phyloP scores from a whole-genome alignment of 2,888 invertebrate species.

The Saturnia japonica region DNA sequence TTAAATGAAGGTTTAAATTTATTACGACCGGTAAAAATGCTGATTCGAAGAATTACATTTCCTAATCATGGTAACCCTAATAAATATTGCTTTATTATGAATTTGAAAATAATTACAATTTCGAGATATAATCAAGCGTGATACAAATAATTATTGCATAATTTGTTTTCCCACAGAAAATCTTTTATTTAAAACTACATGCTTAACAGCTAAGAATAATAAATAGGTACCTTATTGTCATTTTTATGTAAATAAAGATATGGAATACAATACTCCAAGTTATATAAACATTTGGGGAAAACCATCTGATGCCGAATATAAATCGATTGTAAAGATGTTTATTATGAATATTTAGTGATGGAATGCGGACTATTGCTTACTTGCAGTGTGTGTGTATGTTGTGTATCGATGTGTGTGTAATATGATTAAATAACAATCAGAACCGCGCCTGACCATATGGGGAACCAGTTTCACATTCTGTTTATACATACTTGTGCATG shows the following conservation, averaged over 20 bases:
- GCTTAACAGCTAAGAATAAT: neutral
- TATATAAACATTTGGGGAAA: constrained; percentile 31
- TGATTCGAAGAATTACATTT: neutral
- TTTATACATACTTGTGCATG: constrained; percentile 41
- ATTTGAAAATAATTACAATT: neutral
- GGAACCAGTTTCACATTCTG: constrained; percentile 61
- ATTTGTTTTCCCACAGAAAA: neutral
- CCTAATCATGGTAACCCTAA: neutral
- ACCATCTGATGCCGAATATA: constrained; percentile 31
- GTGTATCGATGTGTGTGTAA: constrained; percentile 42
- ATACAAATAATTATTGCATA: neutral
- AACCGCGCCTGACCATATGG: constrained; percentile 61
- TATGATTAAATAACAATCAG: constrained; percentile 68
- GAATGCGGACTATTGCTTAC: constrained; percentile 56
- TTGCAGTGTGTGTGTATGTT: constrained; percentile 34
- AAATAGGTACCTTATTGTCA: neutral
- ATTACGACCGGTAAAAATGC: neutral
- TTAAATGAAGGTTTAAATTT: neutral
- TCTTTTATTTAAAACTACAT: neutral
- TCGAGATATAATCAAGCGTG: neutral
- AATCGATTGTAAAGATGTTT: constrained; percentile 21
- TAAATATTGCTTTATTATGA: neutral
- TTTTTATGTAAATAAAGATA: constrained; percentile 1
- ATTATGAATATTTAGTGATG: constrained; percentile 37
- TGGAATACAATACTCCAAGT: constrained; percentile 32